Percentiles rank a stretch among this genome's conserved stretches.
phyloP scores from a whole-genome alignment of 2,888 invertebrate species.

The Sarcophaga caerulescens region DNA sequence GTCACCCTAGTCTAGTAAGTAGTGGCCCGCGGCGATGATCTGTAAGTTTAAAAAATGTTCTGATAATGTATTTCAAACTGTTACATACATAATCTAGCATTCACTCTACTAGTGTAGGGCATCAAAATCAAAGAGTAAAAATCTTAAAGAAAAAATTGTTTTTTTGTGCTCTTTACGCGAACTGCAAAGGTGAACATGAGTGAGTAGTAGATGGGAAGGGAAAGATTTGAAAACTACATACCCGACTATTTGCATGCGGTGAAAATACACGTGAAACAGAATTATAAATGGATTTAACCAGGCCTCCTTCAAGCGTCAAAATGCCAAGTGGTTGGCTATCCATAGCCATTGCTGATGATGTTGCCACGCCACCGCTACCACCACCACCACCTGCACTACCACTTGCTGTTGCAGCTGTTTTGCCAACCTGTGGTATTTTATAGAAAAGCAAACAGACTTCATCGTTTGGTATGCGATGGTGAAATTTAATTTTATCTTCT shows the following conservation, averaged over 20 bases:
- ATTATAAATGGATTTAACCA: conserved; percentile 82
- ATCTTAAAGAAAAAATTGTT: neutral
- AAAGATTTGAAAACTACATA: conserved; percentile 70
- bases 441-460: conserved; percentile 81
- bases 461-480: conserved; percentile 80
- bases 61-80: too few species aligned
- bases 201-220: neutral
- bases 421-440: conserved; percentile 80
- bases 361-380: conserved; percentile 2
- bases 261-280: conserved; percentile 81
- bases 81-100: too few species aligned
- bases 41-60: too few species aligned
- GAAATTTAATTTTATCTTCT: conserved; percentile 81
- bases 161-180: neutral
- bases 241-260: conserved; percentile 78
- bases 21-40: too few species aligned
- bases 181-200: neutral
- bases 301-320: conserved; percentile 81
- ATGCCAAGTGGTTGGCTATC: conserved; percentile 79
- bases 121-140: neutral
- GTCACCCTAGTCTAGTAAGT: too few species aligned
- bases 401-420: conserved; percentile 35
- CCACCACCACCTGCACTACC: conserved; percentile 18
- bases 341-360: conserved; percentile 44
- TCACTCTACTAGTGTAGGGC: too few species aligned